Evolutionary conservation across 1,140 invertebrate species (phyloP).

Genomic region (Cydia pomonella): DNA sequence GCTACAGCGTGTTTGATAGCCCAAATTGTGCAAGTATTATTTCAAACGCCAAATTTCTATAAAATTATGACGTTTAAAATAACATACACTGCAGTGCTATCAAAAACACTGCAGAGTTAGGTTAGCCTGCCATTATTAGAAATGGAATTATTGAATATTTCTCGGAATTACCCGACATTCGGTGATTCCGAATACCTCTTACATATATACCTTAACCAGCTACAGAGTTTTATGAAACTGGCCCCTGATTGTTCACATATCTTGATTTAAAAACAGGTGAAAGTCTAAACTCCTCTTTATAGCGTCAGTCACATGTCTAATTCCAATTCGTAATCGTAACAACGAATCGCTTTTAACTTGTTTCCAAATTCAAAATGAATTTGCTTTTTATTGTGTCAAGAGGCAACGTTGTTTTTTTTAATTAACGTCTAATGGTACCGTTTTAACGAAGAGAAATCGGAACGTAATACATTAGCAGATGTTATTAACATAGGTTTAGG

Average conservation of each 20-base stretch:
- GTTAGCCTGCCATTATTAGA: too few species aligned
- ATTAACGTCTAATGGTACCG: slow-evolving; percentile 8
- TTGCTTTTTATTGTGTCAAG: slow-evolving; percentile 50
- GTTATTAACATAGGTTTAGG: neutral
- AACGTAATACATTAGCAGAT: slow-evolving; percentile 21
- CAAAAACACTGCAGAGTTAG: too few species aligned
- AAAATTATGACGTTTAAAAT: too few species aligned
- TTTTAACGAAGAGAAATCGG: slow-evolving; percentile 19
- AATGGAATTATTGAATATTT: too few species aligned
- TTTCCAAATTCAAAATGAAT: slow-evolving; percentile 57
- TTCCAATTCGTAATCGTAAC: slow-evolving; percentile 71
- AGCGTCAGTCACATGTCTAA: slow-evolving; percentile 67
- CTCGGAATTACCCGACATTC: too few species aligned
- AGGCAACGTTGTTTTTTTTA: neutral
- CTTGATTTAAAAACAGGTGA: neutral
- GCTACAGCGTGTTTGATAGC: too few species aligned
- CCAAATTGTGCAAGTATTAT: too few species aligned
- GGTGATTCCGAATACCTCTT: too few species aligned
- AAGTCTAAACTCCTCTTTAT: slow-evolving; percentile 63
- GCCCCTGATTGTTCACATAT: neutral
- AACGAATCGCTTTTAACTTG: slow-evolving; percentile 69
- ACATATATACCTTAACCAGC: too few species aligned
- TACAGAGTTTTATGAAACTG: too few species aligned
- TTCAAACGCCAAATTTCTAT: too few species aligned
- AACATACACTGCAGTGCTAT: too few species aligned